Evolutionary conservation across 1,140 invertebrate genomes (phyloP), one percentile per base, ranked within the genome.

Genomic region (Drepana arcuata): DNA sequence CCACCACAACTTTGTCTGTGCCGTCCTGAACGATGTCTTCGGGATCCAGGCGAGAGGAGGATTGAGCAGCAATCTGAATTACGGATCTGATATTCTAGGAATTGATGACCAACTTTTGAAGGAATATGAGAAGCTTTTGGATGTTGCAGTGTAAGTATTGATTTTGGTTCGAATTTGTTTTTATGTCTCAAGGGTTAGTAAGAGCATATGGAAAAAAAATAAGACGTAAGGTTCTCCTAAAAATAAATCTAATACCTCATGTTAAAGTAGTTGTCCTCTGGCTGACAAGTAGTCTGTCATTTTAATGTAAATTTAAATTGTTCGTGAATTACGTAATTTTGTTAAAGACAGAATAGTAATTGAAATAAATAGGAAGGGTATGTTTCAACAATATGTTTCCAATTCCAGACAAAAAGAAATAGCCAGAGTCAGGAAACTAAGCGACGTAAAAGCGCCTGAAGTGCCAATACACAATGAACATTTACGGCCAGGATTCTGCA

Each of bases 1-100:
- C 0, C 95, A 97, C 75, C 93, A 96, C 62, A 96, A 96, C 74
- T 97, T 94, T 73, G 89, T 96, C 0, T 92, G 91, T 53, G 90
- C 93, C 1, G 84, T 97, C 0, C 85, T 97, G 2, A 97, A 97
- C 59, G 95, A 97, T 64, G 87, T 97, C 6, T 97, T 95, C 67
- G 95, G 95, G 0, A 94, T 97, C 24, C 95, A 97, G 78, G 91
- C 92, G 0, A 85, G 95, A 51, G 92, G 93, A 5, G 94, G 94
- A 1, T 91, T 93, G 26, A 73, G 70, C n/a, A 72, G 74, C 25
- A 77, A 75, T 30, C 38, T 80, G 16, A 90, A 92, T 34, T 96
- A 96, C 65, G 92, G 92, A 5, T 90, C 95, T 74, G 90, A 93
- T 75, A 80, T 96, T 6, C 85, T 97, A 36, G 94, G 94, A 14